These are phyloP conservation scores for Gymnogyps californianus DNA, from an alignment of 2,113 vertebrate species.

Conservation along the genomic window DNA sequence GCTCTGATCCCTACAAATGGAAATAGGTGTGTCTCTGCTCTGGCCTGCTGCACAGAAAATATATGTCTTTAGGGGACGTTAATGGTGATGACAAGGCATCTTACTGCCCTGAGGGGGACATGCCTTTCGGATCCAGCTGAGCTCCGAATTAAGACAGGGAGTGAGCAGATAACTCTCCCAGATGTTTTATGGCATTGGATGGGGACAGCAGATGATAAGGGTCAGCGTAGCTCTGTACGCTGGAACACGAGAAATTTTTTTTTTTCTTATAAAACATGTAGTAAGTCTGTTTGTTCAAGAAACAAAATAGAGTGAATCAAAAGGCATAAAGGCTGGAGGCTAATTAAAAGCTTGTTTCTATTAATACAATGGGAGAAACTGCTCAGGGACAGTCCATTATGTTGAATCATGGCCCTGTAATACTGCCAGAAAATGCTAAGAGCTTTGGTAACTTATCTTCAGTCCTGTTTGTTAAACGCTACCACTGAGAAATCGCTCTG, in stretches of 20 bases:
- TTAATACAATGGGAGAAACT: not conserved
- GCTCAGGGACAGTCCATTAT: not conserved
- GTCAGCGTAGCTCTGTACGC: not conserved
- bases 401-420: not conserved
- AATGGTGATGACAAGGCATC: not conserved
- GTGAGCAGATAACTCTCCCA: not conserved
- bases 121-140: not conserved
- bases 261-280: not conserved
- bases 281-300: not conserved
- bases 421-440: not conserved
- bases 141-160: not conserved
- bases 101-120: not conserved
- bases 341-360: conserved; percentile 24
- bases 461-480: not conserved
- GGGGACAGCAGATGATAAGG: not conserved
- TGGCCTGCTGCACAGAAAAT: not conserved
- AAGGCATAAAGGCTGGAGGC: not conserved
- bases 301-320: not conserved
- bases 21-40: not conserved
- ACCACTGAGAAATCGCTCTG: not conserved
- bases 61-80: not conserved
- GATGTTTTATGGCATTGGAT: not conserved
- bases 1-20: not conserved
- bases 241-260: not conserved
- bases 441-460: not conserved